Evolutionary conservation across 2,113 vertebrate species (phyloP), one percentile per base, ranked within the genome.

Genomic region (Hoplias malabaricus): DNA sequence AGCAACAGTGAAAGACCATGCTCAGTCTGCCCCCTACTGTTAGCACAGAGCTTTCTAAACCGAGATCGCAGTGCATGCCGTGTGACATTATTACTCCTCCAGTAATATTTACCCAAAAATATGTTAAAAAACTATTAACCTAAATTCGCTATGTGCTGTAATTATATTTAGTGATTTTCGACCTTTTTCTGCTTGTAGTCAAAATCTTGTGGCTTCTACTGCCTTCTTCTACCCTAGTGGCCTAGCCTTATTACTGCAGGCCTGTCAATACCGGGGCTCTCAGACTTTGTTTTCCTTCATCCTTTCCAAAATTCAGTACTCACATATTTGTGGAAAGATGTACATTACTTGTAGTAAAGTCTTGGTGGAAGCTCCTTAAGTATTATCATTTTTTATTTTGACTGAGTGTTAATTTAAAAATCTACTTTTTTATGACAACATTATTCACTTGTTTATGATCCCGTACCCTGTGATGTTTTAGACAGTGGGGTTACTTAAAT

Each of bases 181-280:
- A 53, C 13, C 10, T 31, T 19, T 57, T 61, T n/a, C 6, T 56
- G 23, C 4, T 57, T 48, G 66, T 50, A 10, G 25, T 33, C 34
- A 23, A 19, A 33, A 71, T 59, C 70, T 65, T 75, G 80, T 84
- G 79, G 77, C 34, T 81, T 31, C 77, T 59, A 78, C 77, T 82
- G 84, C 84, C 84, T n/a, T n/a, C n/a, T n/a, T n/a, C n/a, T n/a
- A n/a, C n/a, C 74, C 86, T 75, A 79, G 84, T 86, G 84, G 84
- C 29, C 31, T 0, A 36, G 3, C 16, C 13, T 4, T 14, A 2
- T 21, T 68, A 21, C 0, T 42, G 1, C 29, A 25, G 7, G 9
- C 25, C 21, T 12, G 2, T 42, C n/a, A 23, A 1, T 3, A 25
- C 23, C 63, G 11, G 3, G 8, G 43, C 13, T 31, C 21, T 61